phyloP scores from a whole-genome alignment of 2,888 invertebrate species.

The Napeogenes inachia region DNA sequence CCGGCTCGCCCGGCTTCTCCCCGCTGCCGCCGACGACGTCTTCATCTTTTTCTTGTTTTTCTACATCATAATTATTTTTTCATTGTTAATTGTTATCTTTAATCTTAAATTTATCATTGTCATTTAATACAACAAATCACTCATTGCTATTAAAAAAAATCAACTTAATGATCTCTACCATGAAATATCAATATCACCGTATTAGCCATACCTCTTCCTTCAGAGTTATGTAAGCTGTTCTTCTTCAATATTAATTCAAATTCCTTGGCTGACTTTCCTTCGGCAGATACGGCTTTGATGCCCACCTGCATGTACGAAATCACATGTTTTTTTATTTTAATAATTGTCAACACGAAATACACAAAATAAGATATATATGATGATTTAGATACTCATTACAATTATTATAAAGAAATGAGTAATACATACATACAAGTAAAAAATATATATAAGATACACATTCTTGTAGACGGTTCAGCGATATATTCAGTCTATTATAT shows the following conservation, averaged over 20 bases:
- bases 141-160: no score
- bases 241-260: slow-evolving; percentile 69
- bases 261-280: slow-evolving; percentile 68
- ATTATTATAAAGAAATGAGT: no score
- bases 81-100: no score
- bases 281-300: slow-evolving; percentile 63
- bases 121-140: neutral
- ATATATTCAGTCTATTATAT: no score
- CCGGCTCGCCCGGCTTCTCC: slow-evolving; percentile 54
- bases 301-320: slow-evolving; percentile 52
- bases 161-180: no score
- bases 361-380: no score
- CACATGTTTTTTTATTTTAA: neutral
- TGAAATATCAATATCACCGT: neutral
- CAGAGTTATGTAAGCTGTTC: slow-evolving; percentile 63
- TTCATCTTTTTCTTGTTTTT: slow-evolving; percentile 58
- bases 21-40: slow-evolving; percentile 52
- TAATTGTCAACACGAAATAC: no score
- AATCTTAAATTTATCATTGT: neutral
- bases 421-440: no score
- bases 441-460: no score
- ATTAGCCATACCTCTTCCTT: slow-evolving; percentile 51
- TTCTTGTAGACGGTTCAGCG: neutral
- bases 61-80: slow-evolving; percentile 35
- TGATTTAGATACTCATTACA: no score